Evolutionary conservation across 2,888 invertebrate genomes (phyloP).

Genomic region (Agonopterix subpropinquella): DNA sequence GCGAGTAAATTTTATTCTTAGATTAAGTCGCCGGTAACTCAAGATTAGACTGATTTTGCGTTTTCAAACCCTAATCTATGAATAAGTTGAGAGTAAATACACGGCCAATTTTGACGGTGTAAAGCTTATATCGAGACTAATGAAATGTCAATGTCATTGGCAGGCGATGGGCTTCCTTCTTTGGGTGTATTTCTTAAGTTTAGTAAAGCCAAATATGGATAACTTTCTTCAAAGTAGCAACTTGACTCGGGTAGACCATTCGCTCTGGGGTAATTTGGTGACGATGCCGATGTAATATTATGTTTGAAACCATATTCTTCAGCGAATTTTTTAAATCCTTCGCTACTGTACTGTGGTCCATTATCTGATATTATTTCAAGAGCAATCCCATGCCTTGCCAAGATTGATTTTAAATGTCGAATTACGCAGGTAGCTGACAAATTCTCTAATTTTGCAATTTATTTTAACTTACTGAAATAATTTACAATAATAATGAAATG

Average conservation of each 20-base stretch:
- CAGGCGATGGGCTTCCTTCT: too few relatives aligned
- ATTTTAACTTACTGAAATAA: slow-evolving; percentile 9
- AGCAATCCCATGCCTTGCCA: slow-evolving; percentile 10
- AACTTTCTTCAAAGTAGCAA: neutral
- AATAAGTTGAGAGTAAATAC: too few relatives aligned
- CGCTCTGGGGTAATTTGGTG: slow-evolving; percentile 7
- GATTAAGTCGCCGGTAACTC: too few relatives aligned
- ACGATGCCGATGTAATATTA: slow-evolving; percentile 2
- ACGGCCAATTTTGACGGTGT: too few relatives aligned
- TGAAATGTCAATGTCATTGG: too few relatives aligned
- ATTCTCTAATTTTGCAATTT: slow-evolving; percentile 1
- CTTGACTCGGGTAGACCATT: slow-evolving; percentile 5
- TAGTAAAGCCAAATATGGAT: too few relatives aligned
- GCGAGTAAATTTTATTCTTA: too few relatives aligned
- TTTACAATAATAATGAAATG: slow-evolving; percentile 5
- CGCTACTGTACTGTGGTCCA: too few relatives aligned
- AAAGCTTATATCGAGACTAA: too few relatives aligned
- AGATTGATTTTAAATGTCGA: slow-evolving; percentile 2
- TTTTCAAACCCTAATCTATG: too few relatives aligned
- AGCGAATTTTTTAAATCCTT: neutral
- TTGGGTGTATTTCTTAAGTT: too few relatives aligned
- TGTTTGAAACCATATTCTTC: slow-evolving; percentile 2
- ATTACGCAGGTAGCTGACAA: slow-evolving; percentile 2
- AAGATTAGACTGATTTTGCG: too few relatives aligned
- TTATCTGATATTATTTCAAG: slow-evolving; percentile 5